Conservation (phyloP, 2,113 vertebrate genomes). For the Rhodinocichla rosea region DNA sequence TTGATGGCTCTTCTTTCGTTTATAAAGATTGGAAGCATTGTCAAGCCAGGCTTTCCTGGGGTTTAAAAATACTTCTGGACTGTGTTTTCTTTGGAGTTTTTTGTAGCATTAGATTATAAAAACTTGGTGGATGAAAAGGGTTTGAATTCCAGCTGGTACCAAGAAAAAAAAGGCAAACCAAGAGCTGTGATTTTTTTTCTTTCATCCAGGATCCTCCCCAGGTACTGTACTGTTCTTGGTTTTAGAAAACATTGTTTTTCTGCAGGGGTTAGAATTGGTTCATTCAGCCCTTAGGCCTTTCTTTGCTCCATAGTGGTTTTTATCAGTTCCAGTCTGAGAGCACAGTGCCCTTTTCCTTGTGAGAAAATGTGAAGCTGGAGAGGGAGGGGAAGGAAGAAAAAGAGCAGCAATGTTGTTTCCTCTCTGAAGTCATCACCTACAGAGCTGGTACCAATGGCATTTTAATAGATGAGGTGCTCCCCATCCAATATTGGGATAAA, state of each 20-base stretch:
- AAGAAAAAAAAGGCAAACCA: not conserved
- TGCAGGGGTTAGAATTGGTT: not conserved
- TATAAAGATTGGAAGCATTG: not conserved
- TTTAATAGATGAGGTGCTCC: slow-evolving; percentile 37
- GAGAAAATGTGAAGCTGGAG: not conserved
- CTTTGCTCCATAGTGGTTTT: not conserved
- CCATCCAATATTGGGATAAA: not conserved
- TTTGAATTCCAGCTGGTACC: not conserved
- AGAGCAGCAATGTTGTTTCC: not conserved
- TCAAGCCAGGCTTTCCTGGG: not conserved
- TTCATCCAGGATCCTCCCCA: not conserved
- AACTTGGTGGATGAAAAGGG: not conserved
- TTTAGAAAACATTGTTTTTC: not conserved
- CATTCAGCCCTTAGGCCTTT: not conserved
- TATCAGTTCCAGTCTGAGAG: not conserved
- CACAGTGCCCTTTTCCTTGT: not conserved
- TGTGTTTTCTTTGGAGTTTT: not conserved
- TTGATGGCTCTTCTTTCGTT: not conserved
- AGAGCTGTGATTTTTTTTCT: not conserved
- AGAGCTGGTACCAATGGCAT: not conserved
- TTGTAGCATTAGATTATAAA: not conserved
- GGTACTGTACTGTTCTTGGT: not conserved
- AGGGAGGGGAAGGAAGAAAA: not conserved
- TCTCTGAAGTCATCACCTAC: not conserved
- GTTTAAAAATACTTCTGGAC: not conserved